These are phyloP conservation scores for Morpho helenor DNA, from an alignment of 2,888 invertebrate species.

Conservation along the genomic window DNA sequence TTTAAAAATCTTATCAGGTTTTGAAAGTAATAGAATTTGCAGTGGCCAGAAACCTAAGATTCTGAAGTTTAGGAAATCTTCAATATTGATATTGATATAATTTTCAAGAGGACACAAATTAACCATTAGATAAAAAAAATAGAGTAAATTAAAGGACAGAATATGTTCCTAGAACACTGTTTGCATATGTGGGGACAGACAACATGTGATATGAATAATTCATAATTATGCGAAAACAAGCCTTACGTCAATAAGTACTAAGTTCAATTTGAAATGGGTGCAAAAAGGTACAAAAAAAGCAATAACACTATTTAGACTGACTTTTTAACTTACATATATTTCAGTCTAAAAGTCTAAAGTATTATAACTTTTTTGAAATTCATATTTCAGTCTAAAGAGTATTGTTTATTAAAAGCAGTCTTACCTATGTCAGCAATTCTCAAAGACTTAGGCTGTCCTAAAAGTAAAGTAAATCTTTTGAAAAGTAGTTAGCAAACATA, in stretches of 20 bases:
- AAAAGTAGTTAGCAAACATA: not conserved
- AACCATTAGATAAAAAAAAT: not conserved
- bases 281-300: too few relatives aligned
- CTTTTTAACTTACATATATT: not conserved
- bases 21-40: too few relatives aligned
- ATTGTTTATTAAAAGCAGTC: not conserved
- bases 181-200: too few relatives aligned
- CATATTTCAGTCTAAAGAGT: not conserved
- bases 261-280: too few relatives aligned
- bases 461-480: constrained; percentile 22
- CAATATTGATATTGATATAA: too few relatives aligned
- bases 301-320: not conserved
- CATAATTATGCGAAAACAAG: too few relatives aligned
- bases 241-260: too few relatives aligned
- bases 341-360: not conserved
- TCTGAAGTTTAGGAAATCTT: too few relatives aligned
- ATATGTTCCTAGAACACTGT: not conserved
- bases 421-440: constrained; percentile 53
- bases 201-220: too few relatives aligned
- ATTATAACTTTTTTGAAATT: not conserved
- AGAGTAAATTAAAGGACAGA: not conserved
- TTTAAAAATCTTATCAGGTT: too few relatives aligned
- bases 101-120: too few relatives aligned
- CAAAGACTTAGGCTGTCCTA: constrained; percentile 31
- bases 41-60: too few relatives aligned